Evolutionary conservation across 2,888 invertebrate species (phyloP).

Genomic region (Teinopalpus imperialis): DNA sequence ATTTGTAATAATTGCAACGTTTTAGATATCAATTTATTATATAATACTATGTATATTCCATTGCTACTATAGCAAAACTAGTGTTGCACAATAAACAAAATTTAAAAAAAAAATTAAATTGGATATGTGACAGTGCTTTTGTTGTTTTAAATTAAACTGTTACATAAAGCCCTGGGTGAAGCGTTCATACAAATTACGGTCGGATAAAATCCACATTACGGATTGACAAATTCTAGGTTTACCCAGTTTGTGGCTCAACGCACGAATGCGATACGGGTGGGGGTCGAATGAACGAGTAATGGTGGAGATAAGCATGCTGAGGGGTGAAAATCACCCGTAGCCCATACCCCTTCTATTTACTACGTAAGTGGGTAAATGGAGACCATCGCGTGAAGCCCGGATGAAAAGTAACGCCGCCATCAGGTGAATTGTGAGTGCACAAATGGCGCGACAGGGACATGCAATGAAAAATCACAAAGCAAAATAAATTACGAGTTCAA

Average conservation of each 20-base stretch:
- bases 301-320: constrained; percentile 43
- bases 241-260: constrained; percentile 39
- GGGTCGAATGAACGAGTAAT: constrained; percentile 42
- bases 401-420: constrained; percentile 37
- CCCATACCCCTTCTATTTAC: constrained; percentile 12
- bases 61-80: too few species aligned
- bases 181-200: constrained; percentile 35
- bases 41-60: too few species aligned
- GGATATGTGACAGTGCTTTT: not conserved
- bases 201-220: constrained; percentile 40
- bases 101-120: too few species aligned
- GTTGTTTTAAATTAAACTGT: constrained; percentile 18
- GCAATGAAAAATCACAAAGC: constrained; percentile 59
- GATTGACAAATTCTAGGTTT: constrained; percentile 47
- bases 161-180: constrained; percentile 20
- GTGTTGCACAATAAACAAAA: too few species aligned
- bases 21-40: too few species aligned
- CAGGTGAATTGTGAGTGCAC: constrained; percentile 47
- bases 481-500: constrained; percentile 54
- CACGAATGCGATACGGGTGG: constrained; percentile 41
- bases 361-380: constrained; percentile 28
- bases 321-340: constrained; percentile 8
- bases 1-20: too few species aligned
- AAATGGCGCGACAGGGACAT: constrained; percentile 45
- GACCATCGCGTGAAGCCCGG: constrained; percentile 35